phyloP scores from a whole-genome alignment of 2,113 vertebrate species.

The Tursiops truncatus region DNA sequence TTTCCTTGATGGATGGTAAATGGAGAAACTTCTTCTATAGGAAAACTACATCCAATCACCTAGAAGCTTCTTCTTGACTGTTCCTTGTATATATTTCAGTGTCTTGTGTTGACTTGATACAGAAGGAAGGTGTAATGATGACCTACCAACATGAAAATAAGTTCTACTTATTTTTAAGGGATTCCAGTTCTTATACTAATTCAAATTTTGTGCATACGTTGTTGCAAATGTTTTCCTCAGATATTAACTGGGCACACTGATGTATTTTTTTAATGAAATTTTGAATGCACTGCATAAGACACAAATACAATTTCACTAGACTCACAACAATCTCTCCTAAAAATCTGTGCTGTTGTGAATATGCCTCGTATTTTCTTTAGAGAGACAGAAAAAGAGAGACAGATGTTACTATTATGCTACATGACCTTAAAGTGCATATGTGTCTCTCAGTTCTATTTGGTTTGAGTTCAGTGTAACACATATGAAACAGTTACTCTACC shows the following conservation, averaged over 20 bases:
- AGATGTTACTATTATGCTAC: not conserved
- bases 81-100: not conserved
- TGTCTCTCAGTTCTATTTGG: not conserved
- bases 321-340: not conserved
- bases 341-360: not conserved
- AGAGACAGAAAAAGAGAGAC: not conserved
- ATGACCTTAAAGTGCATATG: not conserved
- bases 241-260: not conserved
- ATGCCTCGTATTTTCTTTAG: not conserved
- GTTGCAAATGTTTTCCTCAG: not conserved
- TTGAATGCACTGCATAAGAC: not conserved
- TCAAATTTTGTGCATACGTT: not conserved
- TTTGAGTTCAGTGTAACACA: not conserved
- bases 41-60: not conserved
- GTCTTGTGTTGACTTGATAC: not conserved
- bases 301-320: not conserved
- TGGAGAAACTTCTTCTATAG: not conserved
- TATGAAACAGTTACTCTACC: not conserved
- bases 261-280: constrained; percentile 11
- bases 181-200: not conserved
- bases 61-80: not conserved
- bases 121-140: not conserved
- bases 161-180: not conserved
- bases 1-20: not conserved
- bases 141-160: not conserved